phyloP scores from a whole-genome alignment of 2,113 vertebrate species.

The Rousettus leschenaultii region DNA sequence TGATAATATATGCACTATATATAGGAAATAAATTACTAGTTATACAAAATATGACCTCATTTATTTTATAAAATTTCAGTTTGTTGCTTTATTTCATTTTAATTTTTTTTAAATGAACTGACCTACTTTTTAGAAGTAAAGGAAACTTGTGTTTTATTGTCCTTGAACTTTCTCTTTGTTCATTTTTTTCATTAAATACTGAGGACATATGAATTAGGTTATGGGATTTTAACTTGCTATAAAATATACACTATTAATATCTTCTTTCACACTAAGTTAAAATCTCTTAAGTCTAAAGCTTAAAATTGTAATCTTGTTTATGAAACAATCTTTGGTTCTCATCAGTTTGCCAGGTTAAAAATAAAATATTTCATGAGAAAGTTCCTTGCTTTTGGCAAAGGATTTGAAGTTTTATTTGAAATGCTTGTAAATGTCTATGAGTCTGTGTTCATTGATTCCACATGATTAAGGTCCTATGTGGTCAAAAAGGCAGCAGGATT shows the following conservation, averaged over 20 bases:
- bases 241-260: background rate
- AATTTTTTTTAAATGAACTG: background rate
- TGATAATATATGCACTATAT: background rate
- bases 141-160: background rate
- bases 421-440: slow-evolving; percentile 41
- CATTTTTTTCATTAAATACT: background rate
- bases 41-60: background rate
- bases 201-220: background rate
- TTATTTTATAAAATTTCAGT: background rate
- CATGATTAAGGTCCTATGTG: slow-evolving; percentile 3
- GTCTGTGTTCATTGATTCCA: slow-evolving; percentile 60
- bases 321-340: background rate
- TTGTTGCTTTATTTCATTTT: background rate
- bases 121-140: background rate
- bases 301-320: background rate
- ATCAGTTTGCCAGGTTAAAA: slow-evolving; percentile 37
- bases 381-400: slow-evolving; percentile 27
- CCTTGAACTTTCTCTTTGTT: background rate
- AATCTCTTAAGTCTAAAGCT: background rate
- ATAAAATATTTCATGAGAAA: slow-evolving; percentile 54
- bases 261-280: background rate
- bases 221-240: background rate
- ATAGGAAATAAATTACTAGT: background rate
- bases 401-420: slow-evolving; percentile 43
- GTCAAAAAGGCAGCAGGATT: background rate